Conservation (phyloP, 2,113 vertebrate species). For the Hiodon tergisus region DNA sequence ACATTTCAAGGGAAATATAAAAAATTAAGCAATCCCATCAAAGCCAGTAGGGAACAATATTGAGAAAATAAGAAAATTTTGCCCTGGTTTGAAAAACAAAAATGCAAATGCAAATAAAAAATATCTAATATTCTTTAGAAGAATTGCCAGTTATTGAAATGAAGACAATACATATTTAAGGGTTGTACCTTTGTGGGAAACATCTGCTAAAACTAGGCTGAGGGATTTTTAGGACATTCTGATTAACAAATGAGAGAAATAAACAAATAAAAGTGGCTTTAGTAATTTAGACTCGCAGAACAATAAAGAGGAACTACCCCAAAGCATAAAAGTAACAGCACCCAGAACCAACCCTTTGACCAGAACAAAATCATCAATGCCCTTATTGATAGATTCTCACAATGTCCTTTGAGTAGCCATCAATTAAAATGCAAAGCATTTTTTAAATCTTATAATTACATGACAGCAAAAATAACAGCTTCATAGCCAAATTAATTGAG, state of each 20-base stretch:
- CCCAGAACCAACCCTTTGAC: background rate
- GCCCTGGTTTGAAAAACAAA: conserved; percentile 41
- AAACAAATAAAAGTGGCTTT: background rate
- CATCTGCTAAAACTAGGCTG: conserved; percentile 4
- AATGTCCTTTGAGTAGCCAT: background rate
- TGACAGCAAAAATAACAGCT: conserved; percentile 17
- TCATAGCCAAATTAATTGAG: conserved; percentile 21
- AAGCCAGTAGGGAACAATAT: conserved; percentile 42
- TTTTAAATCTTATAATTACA: conserved; percentile 3
- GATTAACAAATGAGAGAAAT: background rate
- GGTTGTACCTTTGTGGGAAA: conserved; percentile 9
- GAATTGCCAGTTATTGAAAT: background rate
- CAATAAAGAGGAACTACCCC: background rate
- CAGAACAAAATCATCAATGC: background rate
- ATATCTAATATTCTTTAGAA: conserved; percentile 35
- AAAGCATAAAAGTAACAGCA: background rate
- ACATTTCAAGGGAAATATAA: conserved; percentile 63
- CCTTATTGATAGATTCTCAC: background rate
- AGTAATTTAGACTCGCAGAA: background rate
- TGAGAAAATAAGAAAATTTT: conserved; percentile 51
- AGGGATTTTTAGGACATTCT: conserved; percentile 14
- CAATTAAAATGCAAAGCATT: conserved; percentile 11
- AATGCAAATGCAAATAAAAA: conserved; percentile 32
- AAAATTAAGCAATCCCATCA: conserved; percentile 51
- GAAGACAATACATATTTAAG: conserved; percentile 6